These are phyloP conservation scores for Polylopha cassiicola DNA, from an alignment of 2,888 invertebrate genomes.

Conservation along the genomic window DNA sequence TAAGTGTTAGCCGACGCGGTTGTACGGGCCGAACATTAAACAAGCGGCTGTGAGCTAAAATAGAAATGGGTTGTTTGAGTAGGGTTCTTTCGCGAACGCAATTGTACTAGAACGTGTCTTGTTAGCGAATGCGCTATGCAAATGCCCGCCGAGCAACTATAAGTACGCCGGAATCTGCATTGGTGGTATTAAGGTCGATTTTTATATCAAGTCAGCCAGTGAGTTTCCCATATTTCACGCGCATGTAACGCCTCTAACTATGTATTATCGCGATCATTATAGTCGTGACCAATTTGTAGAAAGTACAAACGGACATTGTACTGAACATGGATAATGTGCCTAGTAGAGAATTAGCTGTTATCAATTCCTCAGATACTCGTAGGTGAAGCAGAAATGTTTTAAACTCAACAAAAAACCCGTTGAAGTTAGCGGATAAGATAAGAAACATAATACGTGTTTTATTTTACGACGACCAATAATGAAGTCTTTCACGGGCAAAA, in stretches of 20 bases:
- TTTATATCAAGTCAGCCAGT: conserved; percentile 8
- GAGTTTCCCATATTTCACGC: conserved; percentile 12
- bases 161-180: conserved; percentile 19
- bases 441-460: conserved; percentile 3
- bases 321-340: not conserved
- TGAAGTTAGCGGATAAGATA: not conserved
- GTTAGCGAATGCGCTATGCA: conserved; percentile 74
- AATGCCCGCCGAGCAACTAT: conserved; percentile 35
- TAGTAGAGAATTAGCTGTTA: not conserved
- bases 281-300: not conserved
- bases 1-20: conserved; percentile 73
- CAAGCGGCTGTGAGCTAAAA: conserved; percentile 71
- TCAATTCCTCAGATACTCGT: too few relatives aligned
- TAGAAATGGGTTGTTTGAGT: conserved; percentile 76
- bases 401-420: too few relatives aligned
- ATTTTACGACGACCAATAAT: conserved; percentile 12
- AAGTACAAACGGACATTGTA: conserved; percentile 1
- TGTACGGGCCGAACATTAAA: conserved; percentile 75
- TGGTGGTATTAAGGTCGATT: conserved; percentile 7
- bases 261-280: too few relatives aligned
- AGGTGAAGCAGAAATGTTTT: too few relatives aligned
- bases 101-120: conserved; percentile 75
- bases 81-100: conserved; percentile 76
- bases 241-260: conserved; percentile 4
- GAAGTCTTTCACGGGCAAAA: conserved; percentile 11